Evolutionary conservation across 2,797 vertebrate species (phyloP).

Genomic region (Falco peregrinus): DNA sequence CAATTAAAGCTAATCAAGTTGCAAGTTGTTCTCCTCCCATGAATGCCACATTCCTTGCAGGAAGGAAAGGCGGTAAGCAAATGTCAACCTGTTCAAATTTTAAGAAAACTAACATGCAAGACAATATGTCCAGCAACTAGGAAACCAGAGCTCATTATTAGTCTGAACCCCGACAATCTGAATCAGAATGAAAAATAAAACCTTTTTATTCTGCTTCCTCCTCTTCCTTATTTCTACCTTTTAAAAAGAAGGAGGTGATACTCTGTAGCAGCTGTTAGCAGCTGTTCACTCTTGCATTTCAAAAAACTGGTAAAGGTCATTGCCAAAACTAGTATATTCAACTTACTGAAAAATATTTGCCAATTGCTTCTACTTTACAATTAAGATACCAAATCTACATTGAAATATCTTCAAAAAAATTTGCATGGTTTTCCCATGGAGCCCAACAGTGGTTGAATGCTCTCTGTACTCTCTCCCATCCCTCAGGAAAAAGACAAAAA

Average conservation of each 20-base stretch:
- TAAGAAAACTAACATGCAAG: not conserved
- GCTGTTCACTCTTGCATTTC: not conserved
- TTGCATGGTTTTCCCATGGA: not conserved
- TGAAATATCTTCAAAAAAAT: not conserved
- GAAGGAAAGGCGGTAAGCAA: not conserved
- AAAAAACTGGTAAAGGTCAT: not conserved
- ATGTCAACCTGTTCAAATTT: not conserved
- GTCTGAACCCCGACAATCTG: not conserved
- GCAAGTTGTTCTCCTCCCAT: not conserved
- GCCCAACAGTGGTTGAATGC: not conserved
- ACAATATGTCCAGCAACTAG: not conserved
- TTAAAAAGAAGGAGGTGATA: not conserved
- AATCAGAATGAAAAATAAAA: not conserved
- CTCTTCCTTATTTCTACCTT: not conserved
- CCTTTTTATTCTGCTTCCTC: not conserved
- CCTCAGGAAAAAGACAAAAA: not conserved
- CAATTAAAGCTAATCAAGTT: conserved; percentile 18
- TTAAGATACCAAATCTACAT: not conserved
- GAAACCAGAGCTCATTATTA: not conserved
- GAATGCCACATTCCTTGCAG: not conserved
- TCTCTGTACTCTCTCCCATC: not conserved
- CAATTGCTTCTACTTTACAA: not conserved
- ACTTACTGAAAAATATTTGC: not conserved
- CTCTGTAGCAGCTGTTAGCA: not conserved
- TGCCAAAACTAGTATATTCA: not conserved